Evolutionary conservation across 2,113 vertebrate genomes (phyloP).

Genomic region (Ceratotherium simum): DNA sequence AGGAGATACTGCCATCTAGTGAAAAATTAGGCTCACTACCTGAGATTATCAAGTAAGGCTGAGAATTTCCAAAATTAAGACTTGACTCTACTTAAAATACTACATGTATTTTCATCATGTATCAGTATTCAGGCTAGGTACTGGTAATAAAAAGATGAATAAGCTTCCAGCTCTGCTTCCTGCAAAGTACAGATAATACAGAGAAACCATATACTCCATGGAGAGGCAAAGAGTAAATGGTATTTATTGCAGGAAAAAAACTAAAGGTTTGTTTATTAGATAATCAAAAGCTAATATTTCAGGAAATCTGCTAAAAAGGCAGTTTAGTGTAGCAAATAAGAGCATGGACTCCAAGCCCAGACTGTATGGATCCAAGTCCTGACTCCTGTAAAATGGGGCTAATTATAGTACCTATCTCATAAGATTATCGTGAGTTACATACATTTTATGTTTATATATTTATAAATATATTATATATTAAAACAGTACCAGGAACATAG

Average conservation of each 20-base stretch:
- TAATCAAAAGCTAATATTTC: not conserved
- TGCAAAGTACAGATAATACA: not conserved
- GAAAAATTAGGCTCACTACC: constrained; percentile 54
- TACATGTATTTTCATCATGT: not conserved
- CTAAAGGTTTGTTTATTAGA: not conserved
- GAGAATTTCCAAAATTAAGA: constrained; percentile 37
- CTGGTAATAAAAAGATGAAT: constrained; percentile 4
- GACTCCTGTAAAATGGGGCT: not conserved
- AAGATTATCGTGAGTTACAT: not conserved
- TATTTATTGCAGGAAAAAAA: not conserved
- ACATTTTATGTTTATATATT: not conserved
- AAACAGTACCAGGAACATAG: not conserved
- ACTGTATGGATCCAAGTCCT: not conserved
- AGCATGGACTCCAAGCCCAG: not conserved
- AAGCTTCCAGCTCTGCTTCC: not conserved
- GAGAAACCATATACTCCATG: not conserved
- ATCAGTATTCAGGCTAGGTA: not conserved
- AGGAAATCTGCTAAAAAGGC: constrained; percentile 29
- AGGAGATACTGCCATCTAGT: constrained; percentile 74
- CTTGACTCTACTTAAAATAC: constrained; percentile 17
- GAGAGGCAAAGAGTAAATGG: not conserved
- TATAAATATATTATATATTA: not conserved
- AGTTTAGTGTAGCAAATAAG: not conserved
- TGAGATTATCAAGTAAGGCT: not conserved
- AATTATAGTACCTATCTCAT: not conserved